Base-by-base conservation (phyloP, 2,113 vertebrate genomes). In the Psittacara wagleri region DNA sequence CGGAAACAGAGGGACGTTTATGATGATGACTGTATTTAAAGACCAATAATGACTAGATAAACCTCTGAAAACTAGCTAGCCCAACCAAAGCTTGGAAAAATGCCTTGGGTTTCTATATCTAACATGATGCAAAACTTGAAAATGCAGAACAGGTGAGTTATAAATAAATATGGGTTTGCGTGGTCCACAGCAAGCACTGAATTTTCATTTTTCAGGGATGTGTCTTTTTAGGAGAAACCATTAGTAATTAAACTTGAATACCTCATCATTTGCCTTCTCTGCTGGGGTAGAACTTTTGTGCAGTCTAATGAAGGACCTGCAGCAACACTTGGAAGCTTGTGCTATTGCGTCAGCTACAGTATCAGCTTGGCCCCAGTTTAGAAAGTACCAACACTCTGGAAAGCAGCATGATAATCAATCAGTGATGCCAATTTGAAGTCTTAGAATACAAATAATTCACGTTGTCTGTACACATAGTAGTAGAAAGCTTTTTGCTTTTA, bases 1-100 rank as follows among this genome's bases (percentile, higher is more conserved):
- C 96, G 96, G 98, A 98, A 98, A 98, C 98, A 98, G 97, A 97
- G 96, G 97, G 96, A 98, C 95, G 69, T 98, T 99, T 98, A 98
- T 97, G 98, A 98, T 97, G 98, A 98, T 98, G 97, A 95, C 97
- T 96, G 97, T 98, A 98, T 98, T 98, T 99, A 98, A 98, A 97
- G 97, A 97, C 97, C 96, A 98, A 97, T 98, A 98, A 98, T 98
- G 97, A 98, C 92, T 95, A 96, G 96, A 98, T 97, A 98, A 98
- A 98, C 97, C 95, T 97, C 97, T 98, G 97, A 98, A 98, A 98
- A 96, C 94, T 97, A 78, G 90, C 69, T 90, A 90, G 95, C 63
- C 63, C 52, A 64, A 79, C 57, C 33, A 59, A 76, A 57, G 46
- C 79, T 75, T 78, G 46, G 61, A 67, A 93, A 93, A 91, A 84